Base-by-base conservation (phyloP, 2,888 invertebrate species). In the Escarpia spicata region DNA sequence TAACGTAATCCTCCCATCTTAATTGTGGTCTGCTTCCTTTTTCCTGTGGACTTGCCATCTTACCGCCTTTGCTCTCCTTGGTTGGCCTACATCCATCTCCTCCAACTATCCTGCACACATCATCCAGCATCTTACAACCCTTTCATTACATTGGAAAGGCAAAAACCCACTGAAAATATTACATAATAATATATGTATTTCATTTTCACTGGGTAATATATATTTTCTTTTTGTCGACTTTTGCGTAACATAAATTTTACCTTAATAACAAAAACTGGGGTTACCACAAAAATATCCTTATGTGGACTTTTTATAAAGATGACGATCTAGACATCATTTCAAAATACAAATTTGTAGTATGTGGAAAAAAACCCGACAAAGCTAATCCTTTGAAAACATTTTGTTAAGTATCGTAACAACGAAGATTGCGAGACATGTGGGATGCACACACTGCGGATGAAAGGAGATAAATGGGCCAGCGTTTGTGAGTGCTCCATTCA, bases 371-470 rank as follows among this genome's bases (percentile, higher is more conserved):
- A 75, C 75, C 19, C 6, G 75, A 19, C 75, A 75, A 15, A 26
- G n/a, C 75, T 75, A 75, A 75, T 75, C 75, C 75, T 75, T 75
- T 75, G 75, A 75, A 75, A 26, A 75, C 75, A 75, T 75, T 75
- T 75, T 26, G 26, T 6, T 75, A n/a, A 75, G 26, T 75, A 75
- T 75, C 75, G n/a, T 26, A 0, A 75, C n/a, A n/a, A 75, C 3
- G 75, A 26, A 19, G 19, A 4, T 0, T 75, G 26, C 19, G 75
- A 19, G 75, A 75, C 75, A 75, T 15, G 26, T 75, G 75, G 75
- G 75, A 75, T 26, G 6, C 6, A 19, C 26, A 6, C 26, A 75
- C 75, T 3, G 75, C 19, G 75, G 75, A 75, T 75, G 75, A 19
- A 75, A 75, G n/a, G 75, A 75, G n/a, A 75, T 75, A 75, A 75